A percentile compares a stretch with the other conserved stretches of the same genome.
Conservation (phyloP, 2,113 vertebrate genomes). For the Xiphophorus maculatus region DNA sequence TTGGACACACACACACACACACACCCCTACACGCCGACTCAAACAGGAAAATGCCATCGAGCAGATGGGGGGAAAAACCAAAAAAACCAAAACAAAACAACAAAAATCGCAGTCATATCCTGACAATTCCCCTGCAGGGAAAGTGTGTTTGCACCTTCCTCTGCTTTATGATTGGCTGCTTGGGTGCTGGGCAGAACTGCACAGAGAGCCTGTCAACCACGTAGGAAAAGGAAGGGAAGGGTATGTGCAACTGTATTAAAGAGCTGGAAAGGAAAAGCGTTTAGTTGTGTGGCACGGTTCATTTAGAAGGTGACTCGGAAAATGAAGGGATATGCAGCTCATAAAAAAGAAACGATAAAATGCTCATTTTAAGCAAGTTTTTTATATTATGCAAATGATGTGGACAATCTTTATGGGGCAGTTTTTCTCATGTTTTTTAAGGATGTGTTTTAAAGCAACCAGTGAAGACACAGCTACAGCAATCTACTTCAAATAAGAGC, state of each 20-base stretch:
- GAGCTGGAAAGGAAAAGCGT: slow-evolving; percentile 19
- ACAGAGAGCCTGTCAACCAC: slow-evolving; percentile 60
- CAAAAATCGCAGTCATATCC: slow-evolving; percentile 15
- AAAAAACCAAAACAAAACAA: not conserved
- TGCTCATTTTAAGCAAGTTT: too few relatives aligned
- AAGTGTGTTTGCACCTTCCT: slow-evolving; percentile 50
- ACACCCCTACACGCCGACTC: not conserved
- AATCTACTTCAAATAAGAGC: not conserved
- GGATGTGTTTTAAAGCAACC: too few relatives aligned
- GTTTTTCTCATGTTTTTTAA: too few relatives aligned
- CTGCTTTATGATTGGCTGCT: slow-evolving; percentile 74
- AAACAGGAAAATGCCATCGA: not conserved
- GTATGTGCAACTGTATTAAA: slow-evolving; percentile 18
- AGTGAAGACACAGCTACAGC: not conserved
- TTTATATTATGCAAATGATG: too few relatives aligned
- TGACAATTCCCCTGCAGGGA: slow-evolving; percentile 54
- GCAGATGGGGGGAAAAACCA: not conserved
- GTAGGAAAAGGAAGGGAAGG: slow-evolving; percentile 37
- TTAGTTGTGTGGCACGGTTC: not conserved
- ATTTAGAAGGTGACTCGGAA: not conserved
- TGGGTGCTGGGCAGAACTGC: slow-evolving; percentile 80
- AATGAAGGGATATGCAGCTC: not conserved
- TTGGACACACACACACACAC: not conserved
- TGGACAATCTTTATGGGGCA: too few relatives aligned
- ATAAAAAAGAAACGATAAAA: too few relatives aligned